phyloP scores from a whole-genome alignment of 2,888 invertebrate species.

The Tetanocera ferruginea region DNA sequence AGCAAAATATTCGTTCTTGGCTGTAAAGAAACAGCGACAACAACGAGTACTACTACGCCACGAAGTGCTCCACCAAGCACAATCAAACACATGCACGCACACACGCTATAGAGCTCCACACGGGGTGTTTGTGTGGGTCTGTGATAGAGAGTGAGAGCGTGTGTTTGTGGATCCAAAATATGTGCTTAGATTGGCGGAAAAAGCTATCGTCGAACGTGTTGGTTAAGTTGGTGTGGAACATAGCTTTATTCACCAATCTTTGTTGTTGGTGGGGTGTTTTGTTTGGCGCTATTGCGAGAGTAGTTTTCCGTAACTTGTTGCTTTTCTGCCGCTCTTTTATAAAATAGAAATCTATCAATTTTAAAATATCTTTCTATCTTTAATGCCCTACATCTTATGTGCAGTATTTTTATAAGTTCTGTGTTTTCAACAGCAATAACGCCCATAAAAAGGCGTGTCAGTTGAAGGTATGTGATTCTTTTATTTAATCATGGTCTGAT shows the following conservation, averaged over 20 bases:
- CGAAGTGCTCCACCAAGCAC: conserved; percentile 24
- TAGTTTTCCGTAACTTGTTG: too few relatives aligned
- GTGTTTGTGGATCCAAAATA: neutral
- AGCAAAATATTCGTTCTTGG: conserved; percentile 39
- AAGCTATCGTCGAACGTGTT: neutral
- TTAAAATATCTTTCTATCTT: too few relatives aligned
- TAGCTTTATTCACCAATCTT: conserved; percentile 23
- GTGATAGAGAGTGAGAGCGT: neutral
- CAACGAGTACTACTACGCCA: conserved; percentile 42
- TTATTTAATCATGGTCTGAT: too few relatives aligned
- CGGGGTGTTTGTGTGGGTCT: neutral
- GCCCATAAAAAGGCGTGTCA: too few relatives aligned
- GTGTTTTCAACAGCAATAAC: too few relatives aligned
- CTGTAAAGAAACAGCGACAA: conserved; percentile 48
- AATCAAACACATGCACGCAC: neutral
- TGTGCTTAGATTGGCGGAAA: conserved; percentile 20
- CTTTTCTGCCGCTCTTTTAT: too few relatives aligned
- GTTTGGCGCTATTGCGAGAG: neutral
- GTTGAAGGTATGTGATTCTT: too few relatives aligned
- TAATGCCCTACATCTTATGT: neutral
- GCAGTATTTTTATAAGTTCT: neutral
- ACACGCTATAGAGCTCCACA: neutral
- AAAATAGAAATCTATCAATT: too few relatives aligned
- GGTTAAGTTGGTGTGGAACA: conserved; percentile 26
- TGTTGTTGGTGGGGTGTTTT: neutral